phyloP scores from a whole-genome alignment of 2,888 invertebrate genomes.

The Nephrotoma appendiculata region DNA sequence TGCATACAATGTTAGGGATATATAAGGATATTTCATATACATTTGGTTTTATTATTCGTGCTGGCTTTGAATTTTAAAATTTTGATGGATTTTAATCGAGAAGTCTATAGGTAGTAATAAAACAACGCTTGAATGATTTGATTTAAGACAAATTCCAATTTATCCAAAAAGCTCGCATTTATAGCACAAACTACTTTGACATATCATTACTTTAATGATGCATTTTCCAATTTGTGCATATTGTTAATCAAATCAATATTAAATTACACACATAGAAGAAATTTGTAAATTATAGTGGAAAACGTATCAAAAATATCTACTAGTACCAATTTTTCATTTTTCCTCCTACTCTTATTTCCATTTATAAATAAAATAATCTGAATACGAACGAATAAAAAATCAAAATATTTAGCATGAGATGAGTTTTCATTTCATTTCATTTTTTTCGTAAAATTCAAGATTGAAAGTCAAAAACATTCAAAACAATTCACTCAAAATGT shows the following conservation, averaged over 20 bases:
- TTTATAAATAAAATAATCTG: neutral
- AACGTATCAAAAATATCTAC: neutral
- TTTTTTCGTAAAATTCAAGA: neutral
- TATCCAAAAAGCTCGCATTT: too few relatives aligned
- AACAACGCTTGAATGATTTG: neutral
- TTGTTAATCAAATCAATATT: neutral
- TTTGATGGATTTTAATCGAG: neutral
- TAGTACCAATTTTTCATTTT: neutral
- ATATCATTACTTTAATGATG: too few relatives aligned
- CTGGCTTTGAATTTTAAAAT: neutral
- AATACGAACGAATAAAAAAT: neutral
- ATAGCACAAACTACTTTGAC: too few relatives aligned
- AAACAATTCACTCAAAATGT: neutral
- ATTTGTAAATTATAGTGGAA: neutral
- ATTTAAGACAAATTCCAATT: neutral
- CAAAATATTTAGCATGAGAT: neutral
- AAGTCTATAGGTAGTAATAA: neutral
- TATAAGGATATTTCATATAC: neutral
- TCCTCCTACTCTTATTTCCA: neutral
- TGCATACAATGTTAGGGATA: too few relatives aligned
- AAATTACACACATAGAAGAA: neutral
- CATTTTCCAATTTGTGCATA: neutral
- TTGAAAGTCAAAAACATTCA: neutral
- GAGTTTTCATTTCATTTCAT: neutral
- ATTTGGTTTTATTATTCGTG: neutral